Evolutionary conservation across 1,140 invertebrate species (phyloP).

Genomic region (Lepidurus arcticus): DNA sequence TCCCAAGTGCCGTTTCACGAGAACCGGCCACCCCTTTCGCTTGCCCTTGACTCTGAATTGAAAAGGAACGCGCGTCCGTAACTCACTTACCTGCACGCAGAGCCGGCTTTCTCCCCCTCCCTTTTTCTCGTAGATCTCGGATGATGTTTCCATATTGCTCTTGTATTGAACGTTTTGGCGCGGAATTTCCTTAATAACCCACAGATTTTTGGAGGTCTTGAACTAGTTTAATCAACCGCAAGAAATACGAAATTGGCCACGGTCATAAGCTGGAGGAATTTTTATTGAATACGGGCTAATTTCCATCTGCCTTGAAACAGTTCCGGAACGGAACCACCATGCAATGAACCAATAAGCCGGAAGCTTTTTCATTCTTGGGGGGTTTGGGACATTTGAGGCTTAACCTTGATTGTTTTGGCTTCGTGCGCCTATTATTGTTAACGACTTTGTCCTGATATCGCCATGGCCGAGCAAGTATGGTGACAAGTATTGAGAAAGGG

Average conservation of each 20-base stretch:
- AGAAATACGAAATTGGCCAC: background rate
- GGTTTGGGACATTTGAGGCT: background rate
- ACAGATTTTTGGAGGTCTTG: background rate
- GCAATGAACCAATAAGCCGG: background rate
- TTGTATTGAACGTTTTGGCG: background rate
- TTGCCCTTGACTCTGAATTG: slow-evolving; percentile 8
- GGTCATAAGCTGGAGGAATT: too few relatives aligned
- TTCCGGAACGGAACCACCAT: too few relatives aligned
- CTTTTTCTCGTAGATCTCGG: background rate
- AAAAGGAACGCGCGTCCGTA: background rate
- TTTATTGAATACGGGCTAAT: too few relatives aligned
- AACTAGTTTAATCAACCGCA: slow-evolving; percentile 18
- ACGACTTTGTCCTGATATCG: background rate
- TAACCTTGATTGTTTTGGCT: background rate
- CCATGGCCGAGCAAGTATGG: too few relatives aligned
- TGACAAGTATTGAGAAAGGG: too few relatives aligned
- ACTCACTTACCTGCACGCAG: background rate
- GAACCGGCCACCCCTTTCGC: background rate
- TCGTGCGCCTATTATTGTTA: background rate
- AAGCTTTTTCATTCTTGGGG: background rate
- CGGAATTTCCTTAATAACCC: background rate
- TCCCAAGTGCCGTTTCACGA: too few relatives aligned
- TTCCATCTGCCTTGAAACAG: too few relatives aligned
- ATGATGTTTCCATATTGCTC: background rate
- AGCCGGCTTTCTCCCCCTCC: background rate